Evolutionary conservation across 1,140 invertebrate species (phyloP), one percentile per base, ranked within the genome.

Genomic region (Ceratina australensis): DNA sequence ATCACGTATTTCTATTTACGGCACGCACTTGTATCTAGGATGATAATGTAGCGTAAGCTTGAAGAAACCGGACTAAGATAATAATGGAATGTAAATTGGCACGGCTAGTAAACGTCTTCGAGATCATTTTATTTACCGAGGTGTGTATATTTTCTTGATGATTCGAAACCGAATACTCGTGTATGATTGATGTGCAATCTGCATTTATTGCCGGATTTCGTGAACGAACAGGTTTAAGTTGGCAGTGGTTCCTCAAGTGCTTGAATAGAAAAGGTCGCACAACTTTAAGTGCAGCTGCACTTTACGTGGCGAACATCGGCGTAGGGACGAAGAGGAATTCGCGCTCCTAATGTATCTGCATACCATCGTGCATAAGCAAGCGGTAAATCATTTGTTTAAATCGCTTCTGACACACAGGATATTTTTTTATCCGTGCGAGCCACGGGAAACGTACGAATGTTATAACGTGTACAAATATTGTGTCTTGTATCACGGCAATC

Each of bases 271-370:
- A 83, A 83, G 78, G 82, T 83, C 67, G 82, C 63, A 47, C 66
- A 79, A 71, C 64, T 22, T 54, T 68, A 54, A 83, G 82, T 84
- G 65, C 82, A 84, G 72, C 78, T 80, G 81, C 50, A 83, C 78
- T 73, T 49, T 57, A 57, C 28, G 56, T 22, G 49, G 67, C 42
- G 33, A 16, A 78, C 65, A 75, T 63, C 49, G 54, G 69, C 54
- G 64, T 79, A 69, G 33, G 49, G 56, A 66, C 60, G 54, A 66
- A 71, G 71, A 75, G 60, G 69, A 71, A 75, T 73, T 79, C 28
- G 47, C 50, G 57, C 33, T 68, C 69, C 75, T 66, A 50, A 74
- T 74, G 65, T 68, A 79, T 57, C 24, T 68, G 52, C 59, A 63
- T 81, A 42, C 66, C 61, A 57, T 22, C 12, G 5, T 56, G 49